A percentile compares a stretch with the other conserved stretches of the same genome.
phyloP scores from a whole-genome alignment of 2,113 vertebrate species.

The Spea bombifrons region DNA sequence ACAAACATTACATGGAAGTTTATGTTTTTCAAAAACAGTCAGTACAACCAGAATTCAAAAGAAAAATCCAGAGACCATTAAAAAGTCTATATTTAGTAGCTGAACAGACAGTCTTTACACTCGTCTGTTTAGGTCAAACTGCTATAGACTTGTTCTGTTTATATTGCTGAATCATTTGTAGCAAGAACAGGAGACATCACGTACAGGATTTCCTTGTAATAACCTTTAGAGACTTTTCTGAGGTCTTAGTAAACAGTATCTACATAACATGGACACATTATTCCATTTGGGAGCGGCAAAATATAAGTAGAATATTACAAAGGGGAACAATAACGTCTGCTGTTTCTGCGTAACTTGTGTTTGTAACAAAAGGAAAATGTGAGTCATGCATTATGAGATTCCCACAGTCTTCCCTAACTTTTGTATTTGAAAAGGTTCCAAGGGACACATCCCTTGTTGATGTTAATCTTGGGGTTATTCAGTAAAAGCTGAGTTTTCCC shows the following conservation, averaged over 20 bases:
- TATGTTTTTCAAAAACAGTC: no score
- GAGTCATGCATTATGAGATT: background rate
- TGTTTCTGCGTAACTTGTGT: background rate
- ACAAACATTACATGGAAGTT: no score
- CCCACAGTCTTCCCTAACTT: background rate
- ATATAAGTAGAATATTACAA: background rate
- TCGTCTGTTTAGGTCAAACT: background rate
- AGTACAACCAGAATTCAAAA: background rate
- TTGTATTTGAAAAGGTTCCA: background rate
- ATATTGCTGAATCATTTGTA: constrained; percentile 6
- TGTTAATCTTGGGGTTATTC: no score
- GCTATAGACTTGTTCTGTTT: background rate
- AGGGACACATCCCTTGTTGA: no score
- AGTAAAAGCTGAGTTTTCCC: no score
- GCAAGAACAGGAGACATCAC: background rate
- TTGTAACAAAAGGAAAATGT: background rate
- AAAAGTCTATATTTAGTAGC: background rate
- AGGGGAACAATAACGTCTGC: background rate
- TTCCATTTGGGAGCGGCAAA: background rate
- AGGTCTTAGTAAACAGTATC: background rate
- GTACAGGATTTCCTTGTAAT: constrained; percentile 1
- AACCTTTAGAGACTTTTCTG: background rate
- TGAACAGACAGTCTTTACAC: background rate
- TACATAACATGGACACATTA: background rate
- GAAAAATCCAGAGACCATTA: background rate